Conservation (phyloP, 2,888 invertebrate genomes). For the Heliconius aoede region DNA sequence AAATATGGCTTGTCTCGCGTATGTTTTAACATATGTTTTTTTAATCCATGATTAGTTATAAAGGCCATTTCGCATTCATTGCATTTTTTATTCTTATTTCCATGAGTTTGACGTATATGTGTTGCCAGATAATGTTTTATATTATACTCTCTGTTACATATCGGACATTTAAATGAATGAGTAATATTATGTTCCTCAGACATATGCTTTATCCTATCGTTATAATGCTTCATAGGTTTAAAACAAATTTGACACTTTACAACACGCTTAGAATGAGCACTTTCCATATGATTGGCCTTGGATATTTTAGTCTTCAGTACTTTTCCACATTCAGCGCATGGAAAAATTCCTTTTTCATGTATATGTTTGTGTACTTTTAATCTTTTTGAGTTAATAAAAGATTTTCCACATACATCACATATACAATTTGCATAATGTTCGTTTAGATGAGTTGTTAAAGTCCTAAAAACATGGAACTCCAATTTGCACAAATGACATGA, state of each 20-base stretch:
- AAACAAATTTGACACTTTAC: conserved; percentile 73
- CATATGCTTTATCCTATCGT: conserved; percentile 75
- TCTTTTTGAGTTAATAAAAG: conserved; percentile 76
- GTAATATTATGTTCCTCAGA: conserved; percentile 71
- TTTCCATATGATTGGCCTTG: conserved; percentile 70
- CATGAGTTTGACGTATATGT: conserved; percentile 74
- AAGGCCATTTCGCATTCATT: conserved; percentile 77
- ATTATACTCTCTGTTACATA: conserved; percentile 68
- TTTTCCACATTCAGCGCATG: conserved; percentile 68
- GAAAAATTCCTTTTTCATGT: conserved; percentile 73
- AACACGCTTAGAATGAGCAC: conserved; percentile 67
- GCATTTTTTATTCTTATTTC: conserved; percentile 76
- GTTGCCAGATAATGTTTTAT: conserved; percentile 76
- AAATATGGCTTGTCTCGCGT: conserved; percentile 66
- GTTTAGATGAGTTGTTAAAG: conserved; percentile 75
- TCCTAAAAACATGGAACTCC: conserved; percentile 72
- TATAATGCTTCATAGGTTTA: conserved; percentile 75
- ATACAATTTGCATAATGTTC: conserved; percentile 79
- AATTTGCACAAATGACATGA: conserved; percentile 67
- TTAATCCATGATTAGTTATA: conserved; percentile 65
- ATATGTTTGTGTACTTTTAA: conserved; percentile 78
- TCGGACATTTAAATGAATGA: conserved; percentile 68
- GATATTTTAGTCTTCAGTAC: conserved; percentile 69
- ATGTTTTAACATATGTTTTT: conserved; percentile 68
- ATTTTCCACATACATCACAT: conserved; percentile 79